Percentiles rank a stretch among this genome's conserved stretches.
Evolutionary conservation across 2,888 invertebrate species (phyloP).

Genomic region (Mellilla xanthometata): DNA sequence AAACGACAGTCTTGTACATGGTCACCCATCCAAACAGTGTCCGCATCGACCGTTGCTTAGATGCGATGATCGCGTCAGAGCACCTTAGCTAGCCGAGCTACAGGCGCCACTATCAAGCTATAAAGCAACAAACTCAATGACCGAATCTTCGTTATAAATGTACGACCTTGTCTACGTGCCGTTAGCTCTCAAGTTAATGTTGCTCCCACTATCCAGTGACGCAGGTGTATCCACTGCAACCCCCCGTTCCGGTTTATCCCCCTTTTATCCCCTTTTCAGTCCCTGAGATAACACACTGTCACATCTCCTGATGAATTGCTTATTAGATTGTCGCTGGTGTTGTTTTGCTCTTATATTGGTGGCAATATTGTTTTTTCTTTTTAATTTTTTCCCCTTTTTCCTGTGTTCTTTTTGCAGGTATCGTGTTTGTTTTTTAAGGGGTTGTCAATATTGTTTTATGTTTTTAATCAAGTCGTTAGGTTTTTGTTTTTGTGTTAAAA

Average conservation of each 20-base stretch:
- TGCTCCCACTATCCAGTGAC: conserved; percentile 21
- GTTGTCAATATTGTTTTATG: conserved; percentile 31
- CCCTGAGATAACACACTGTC: conserved; percentile 68
- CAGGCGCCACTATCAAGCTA: too few species aligned
- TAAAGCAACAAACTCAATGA: too few species aligned
- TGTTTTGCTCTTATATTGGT: conserved; percentile 58
- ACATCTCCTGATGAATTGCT: conserved; percentile 75
- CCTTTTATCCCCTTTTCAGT: conserved; percentile 9
- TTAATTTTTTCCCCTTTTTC: conserved; percentile 26
- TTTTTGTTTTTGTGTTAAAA: too few species aligned
- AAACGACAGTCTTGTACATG: too few species aligned
- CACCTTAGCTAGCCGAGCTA: too few species aligned
- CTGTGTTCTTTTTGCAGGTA: neutral
- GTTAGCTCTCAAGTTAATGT: neutral
- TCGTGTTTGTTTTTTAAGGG: conserved; percentile 18
- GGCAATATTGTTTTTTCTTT: conserved; percentile 54
- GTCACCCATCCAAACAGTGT: too few species aligned
- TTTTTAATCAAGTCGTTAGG: too few species aligned
- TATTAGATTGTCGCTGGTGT: conserved; percentile 66
- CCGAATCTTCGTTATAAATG: too few species aligned
- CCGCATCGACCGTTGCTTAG: too few species aligned
- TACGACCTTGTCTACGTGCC: too few species aligned
- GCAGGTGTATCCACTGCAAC: conserved; percentile 61
- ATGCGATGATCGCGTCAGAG: too few species aligned
- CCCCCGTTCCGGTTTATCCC: conserved; percentile 22